Conservation (phyloP, 2,113 vertebrate species). For the Marmota monax region DNA sequence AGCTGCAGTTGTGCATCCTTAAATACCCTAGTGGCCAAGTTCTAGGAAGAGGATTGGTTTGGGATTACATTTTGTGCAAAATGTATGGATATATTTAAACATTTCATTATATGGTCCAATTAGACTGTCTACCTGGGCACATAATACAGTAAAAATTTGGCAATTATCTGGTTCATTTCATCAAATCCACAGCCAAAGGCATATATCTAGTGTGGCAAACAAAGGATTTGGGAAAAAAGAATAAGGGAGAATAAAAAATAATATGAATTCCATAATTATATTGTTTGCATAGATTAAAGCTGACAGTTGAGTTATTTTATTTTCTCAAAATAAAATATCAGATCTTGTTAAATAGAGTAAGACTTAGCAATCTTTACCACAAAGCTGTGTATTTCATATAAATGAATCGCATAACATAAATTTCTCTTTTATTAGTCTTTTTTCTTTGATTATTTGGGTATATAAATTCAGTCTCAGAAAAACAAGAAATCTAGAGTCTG, state of each 20-base stretch:
- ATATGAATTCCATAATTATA: not conserved
- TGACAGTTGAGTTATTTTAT: not conserved
- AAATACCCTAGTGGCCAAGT: slow-evolving; percentile 84
- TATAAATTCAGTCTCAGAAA: not conserved
- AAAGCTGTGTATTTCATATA: not conserved
- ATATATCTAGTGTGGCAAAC: slow-evolving; percentile 22
- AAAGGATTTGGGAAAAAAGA: not conserved
- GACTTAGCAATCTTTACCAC: not conserved
- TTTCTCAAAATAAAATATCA: not conserved
- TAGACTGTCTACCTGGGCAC: slow-evolving; percentile 55
- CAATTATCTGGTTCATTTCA: slow-evolving; percentile 74
- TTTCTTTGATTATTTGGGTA: not conserved
- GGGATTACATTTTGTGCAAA: slow-evolving; percentile 81
- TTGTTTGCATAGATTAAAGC: not conserved
- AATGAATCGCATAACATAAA: not conserved
- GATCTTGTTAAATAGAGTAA: not conserved
- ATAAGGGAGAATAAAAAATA: slow-evolving; percentile 1
- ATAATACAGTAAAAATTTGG: slow-evolving; percentile 57
- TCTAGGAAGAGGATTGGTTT: slow-evolving; percentile 78
- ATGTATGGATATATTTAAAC: slow-evolving; percentile 81
- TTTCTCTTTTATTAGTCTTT: not conserved
- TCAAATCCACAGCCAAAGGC: slow-evolving; percentile 58
- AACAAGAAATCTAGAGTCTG: not conserved
- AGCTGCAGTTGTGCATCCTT: slow-evolving; percentile 84
- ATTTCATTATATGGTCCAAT: slow-evolving; percentile 75